Conservation (phyloP, 1,140 invertebrate species). For the Trachymyrmex septentrionalis region DNA sequence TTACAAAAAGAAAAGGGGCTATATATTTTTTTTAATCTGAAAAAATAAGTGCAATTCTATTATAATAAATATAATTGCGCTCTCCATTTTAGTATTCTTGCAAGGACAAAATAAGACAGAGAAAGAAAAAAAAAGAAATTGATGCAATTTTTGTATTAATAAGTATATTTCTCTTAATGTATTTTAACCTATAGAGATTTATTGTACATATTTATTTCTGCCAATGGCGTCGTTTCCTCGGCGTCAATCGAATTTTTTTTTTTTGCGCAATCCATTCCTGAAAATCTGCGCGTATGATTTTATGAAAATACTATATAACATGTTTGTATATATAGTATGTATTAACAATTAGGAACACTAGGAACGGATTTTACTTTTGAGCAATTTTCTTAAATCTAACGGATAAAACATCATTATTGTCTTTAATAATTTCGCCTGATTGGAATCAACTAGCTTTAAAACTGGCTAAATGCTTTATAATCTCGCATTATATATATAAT, state of each 20-base stretch:
- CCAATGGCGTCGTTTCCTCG: not conserved
- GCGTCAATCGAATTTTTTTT: slow-evolving; percentile 11
- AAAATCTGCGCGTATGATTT: not conserved
- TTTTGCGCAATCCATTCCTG: not conserved
- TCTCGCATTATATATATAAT: not conserved
- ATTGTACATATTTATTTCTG: not conserved
- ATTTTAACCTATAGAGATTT: not conserved
- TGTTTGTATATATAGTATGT: slow-evolving; percentile 15
- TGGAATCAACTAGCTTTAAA: slow-evolving; percentile 9
- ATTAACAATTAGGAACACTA: slow-evolving; percentile 70
- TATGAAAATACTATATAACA: slow-evolving; percentile 50
- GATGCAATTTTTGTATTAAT: not conserved
- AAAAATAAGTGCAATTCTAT: not conserved
- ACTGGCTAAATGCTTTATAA: not conserved
- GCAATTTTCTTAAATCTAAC: slow-evolving; percentile 59
- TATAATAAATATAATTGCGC: not conserved
- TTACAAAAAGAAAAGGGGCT: not conserved
- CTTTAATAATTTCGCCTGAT: not conserved
- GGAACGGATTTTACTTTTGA: slow-evolving; percentile 70
- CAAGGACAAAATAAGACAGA: not conserved
- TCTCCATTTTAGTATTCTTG: not conserved
- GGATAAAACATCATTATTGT: slow-evolving; percentile 1
- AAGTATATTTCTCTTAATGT: not conserved
- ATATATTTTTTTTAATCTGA: not conserved
- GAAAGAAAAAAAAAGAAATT: not conserved